Conservation (phyloP, 2,113 vertebrate species). For the Caretta caretta region DNA sequence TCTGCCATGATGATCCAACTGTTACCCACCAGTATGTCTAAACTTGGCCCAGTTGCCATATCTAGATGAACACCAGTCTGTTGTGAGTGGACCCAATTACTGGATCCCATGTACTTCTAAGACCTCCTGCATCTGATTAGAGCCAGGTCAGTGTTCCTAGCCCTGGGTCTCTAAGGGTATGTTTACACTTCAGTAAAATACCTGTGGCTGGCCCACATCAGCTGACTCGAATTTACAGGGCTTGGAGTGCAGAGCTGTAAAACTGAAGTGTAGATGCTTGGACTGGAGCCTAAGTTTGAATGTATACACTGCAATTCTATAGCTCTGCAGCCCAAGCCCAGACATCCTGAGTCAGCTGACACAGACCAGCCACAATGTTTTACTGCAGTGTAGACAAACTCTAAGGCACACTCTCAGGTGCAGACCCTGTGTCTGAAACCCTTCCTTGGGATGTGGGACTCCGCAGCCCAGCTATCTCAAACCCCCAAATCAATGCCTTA, state of each 20-base stretch:
- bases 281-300: neutral
- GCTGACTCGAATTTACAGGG: neutral
- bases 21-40: conserved; percentile 48
- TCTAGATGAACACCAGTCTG: neutral
- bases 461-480: neutral
- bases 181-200: neutral
- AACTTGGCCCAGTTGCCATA: neutral
- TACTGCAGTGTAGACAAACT: neutral
- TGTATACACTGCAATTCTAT: neutral
- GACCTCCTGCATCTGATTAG: neutral
- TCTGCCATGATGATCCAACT: conserved; percentile 50
- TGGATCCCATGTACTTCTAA: neutral
- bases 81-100: neutral
- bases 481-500: neutral
- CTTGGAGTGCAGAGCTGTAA: neutral
- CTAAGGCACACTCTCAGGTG: neutral
- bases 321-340: neutral
- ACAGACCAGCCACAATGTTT: neutral
- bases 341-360: neutral
- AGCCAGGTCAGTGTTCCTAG: neutral
- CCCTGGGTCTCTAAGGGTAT: neutral
- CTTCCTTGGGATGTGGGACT: neutral
- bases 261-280: neutral
- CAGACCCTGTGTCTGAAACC: neutral
- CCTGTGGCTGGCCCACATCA: neutral